Evolutionary conservation across 2,888 invertebrate genomes (phyloP).

Genomic region (Apodemia hepburni): DNA sequence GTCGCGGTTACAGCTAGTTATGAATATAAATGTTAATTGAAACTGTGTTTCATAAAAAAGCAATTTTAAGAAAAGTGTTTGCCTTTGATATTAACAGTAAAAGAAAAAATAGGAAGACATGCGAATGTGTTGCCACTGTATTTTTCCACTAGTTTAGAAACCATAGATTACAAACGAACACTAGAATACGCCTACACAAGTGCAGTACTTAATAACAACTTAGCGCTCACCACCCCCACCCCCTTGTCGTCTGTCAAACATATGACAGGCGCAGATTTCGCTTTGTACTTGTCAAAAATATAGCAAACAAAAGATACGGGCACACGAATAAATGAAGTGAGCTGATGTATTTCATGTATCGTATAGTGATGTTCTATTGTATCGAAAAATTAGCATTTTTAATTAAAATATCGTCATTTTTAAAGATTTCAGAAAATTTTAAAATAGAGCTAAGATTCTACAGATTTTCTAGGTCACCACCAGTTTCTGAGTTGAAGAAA

Average conservation of each 20-base stretch:
- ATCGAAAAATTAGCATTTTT: slow-evolving; percentile 17
- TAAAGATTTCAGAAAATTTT: too few relatives aligned
- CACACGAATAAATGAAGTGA: slow-evolving; percentile 75
- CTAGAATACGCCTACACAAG: slow-evolving; percentile 44
- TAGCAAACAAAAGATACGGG: slow-evolving; percentile 78
- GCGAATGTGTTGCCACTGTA: not conserved
- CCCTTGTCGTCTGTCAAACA: slow-evolving; percentile 69
- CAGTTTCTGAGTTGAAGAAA: too few relatives aligned
- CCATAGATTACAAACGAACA: slow-evolving; percentile 23
- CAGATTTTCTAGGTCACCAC: too few relatives aligned
- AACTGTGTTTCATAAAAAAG: too few relatives aligned
- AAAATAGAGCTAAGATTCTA: too few relatives aligned
- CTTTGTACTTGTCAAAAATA: slow-evolving; percentile 81
- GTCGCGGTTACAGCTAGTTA: too few relatives aligned
- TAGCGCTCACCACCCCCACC: slow-evolving; percentile 45
- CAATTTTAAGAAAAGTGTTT: not conserved
- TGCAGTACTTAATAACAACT: slow-evolving; percentile 76
- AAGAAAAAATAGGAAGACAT: not conserved
- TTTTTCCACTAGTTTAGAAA: slow-evolving; percentile 15
- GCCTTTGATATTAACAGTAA: not conserved
- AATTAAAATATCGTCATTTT: not conserved
- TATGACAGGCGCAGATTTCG: slow-evolving; percentile 76
- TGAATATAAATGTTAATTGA: too few relatives aligned
- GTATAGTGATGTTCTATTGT: slow-evolving; percentile 45
- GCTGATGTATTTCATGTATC: slow-evolving; percentile 69